Percentiles rank a stretch among this genome's conserved stretches.
These are phyloP conservation scores for Rhamnusium bicolor DNA, from an alignment of 2,888 invertebrate species.

Conservation along the genomic window DNA sequence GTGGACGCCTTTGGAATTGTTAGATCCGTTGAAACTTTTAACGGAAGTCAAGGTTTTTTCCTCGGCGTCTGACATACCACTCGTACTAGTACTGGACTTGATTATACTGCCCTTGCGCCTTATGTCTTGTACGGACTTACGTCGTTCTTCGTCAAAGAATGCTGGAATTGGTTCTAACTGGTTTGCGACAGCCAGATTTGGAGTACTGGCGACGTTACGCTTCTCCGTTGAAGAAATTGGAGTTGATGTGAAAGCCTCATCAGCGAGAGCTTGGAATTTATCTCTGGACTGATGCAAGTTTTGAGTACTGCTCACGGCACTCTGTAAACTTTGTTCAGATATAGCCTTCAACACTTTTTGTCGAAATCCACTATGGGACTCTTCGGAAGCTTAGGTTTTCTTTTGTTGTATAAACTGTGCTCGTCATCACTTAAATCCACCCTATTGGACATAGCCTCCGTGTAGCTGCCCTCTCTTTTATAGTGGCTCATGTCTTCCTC, in stretches of 20 bases:
- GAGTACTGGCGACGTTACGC: constrained; percentile 48
- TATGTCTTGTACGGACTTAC: constrained; percentile 76
- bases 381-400: constrained; percentile 67
- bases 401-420: constrained; percentile 73
- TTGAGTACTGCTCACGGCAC: constrained; percentile 55
- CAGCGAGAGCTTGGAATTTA: constrained; percentile 35
- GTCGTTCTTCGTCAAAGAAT: constrained; percentile 54
- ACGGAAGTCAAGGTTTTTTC: constrained; percentile 62
- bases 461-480: constrained; percentile 68
- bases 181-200: constrained; percentile 58
- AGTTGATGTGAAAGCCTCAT: constrained; percentile 48
- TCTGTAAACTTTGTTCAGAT: constrained; percentile 68
- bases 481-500: constrained; percentile 51
- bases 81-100: constrained; percentile 67
- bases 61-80: constrained; percentile 66
- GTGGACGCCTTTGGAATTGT: constrained; percentile 76
- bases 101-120: constrained; percentile 73
- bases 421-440: constrained; percentile 72
- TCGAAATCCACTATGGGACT: constrained; percentile 67
- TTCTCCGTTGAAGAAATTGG: constrained; percentile 40
- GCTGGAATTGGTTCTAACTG: constrained; percentile 51
- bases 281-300: constrained; percentile 43
- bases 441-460: constrained; percentile 68
- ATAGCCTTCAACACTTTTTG: constrained; percentile 67
- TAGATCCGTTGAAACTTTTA: constrained; percentile 62